Base-by-base conservation (phyloP, 1,140 invertebrate species). In the Neuroterus valhalla region DNA sequence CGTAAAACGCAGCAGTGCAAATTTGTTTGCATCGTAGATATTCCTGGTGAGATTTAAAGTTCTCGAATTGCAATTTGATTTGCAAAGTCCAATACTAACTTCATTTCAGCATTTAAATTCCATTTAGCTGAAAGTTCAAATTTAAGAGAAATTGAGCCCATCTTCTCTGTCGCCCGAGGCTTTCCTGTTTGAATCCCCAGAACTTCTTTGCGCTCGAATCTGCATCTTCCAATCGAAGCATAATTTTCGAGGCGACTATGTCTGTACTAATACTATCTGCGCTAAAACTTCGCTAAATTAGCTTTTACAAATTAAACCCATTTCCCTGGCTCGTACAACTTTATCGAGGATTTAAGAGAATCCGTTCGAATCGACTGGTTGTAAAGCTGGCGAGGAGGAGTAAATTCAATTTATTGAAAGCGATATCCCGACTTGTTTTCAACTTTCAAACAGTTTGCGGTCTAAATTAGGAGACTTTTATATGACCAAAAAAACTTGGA, bases 251-350 rank as follows among this genome's bases (percentile, higher is more conserved):
- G 26, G 52, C 55, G 55, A 62, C 55, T 62, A 62, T 31, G 74
- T 66, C 43, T 38, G n/a, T 71, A 68, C 70, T 23, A 31, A 62
- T 62, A 62, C 72, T 79, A 76, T 70, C 68, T 44, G 72, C 72
- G 78, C 80, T 81, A 82, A 85, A 85, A 85, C 81, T 87, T 85
- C 50, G 78, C 70, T 76, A 82, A 86, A 86, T 88, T 86, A 88
- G 81, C 84, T 88, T 85, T 84, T 82, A 84, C 85, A 85, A 86
- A 85, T 86, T 82, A 86, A 84, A 87, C 74, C 81, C 72, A 77
- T 80, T 76, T 74, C 73, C 66, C 55, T 38, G n/a, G 45, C 11
- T 52, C 21, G 23, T 4, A 62, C 31, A 38, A 38, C 31, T 38
- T 38, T 10, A 38, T 0, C 6, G 6, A 5, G 31, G 15, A n/a